These are phyloP conservation scores for Babyrousa celebensis DNA, from an alignment of 2,797 vertebrate species.

Conservation along the genomic window DNA sequence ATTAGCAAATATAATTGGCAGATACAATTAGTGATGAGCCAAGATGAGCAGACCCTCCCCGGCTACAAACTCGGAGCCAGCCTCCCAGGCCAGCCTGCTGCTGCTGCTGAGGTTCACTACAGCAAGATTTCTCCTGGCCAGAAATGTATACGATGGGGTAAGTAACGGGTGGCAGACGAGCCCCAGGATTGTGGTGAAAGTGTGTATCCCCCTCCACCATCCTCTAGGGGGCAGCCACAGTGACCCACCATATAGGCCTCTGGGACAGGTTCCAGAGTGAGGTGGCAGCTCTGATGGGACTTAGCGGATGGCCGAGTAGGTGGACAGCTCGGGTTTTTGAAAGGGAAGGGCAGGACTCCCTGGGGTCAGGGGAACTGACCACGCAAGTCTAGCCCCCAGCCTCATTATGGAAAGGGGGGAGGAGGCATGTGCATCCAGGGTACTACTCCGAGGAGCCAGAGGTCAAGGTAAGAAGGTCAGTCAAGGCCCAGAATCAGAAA, in stretches of 20 bases:
- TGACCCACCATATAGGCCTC: slow-evolving; percentile 10
- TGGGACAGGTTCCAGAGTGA: not conserved
- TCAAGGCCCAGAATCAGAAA: slow-evolving; percentile 53
- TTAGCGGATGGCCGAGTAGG: not conserved
- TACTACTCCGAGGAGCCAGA: slow-evolving; percentile 30
- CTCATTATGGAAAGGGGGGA: not conserved
- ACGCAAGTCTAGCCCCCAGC: not conserved
- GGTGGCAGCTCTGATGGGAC: not conserved
- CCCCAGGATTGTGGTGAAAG: not conserved
- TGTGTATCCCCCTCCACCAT: not conserved
- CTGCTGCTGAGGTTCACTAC: not conserved
- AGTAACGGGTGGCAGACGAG: not conserved
- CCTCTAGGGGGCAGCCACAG: not conserved
- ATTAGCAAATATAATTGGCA: slow-evolving; percentile 38
- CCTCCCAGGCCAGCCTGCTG: not conserved
- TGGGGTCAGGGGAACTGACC: not conserved
- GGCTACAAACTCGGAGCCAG: not conserved
- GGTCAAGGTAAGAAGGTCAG: slow-evolving; percentile 31
- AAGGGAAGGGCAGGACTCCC: not conserved
- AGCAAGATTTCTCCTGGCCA: not conserved
- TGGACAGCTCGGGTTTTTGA: not conserved
- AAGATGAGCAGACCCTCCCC: slow-evolving; percentile 15
- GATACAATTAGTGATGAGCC: slow-evolving; percentile 13
- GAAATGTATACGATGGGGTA: not conserved
- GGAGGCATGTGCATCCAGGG: not conserved